A percentile compares a stretch with the other conserved stretches of the same genome.
Evolutionary conservation across 2,797 vertebrate species (phyloP).

Genomic region (Fratercula arctica): DNA sequence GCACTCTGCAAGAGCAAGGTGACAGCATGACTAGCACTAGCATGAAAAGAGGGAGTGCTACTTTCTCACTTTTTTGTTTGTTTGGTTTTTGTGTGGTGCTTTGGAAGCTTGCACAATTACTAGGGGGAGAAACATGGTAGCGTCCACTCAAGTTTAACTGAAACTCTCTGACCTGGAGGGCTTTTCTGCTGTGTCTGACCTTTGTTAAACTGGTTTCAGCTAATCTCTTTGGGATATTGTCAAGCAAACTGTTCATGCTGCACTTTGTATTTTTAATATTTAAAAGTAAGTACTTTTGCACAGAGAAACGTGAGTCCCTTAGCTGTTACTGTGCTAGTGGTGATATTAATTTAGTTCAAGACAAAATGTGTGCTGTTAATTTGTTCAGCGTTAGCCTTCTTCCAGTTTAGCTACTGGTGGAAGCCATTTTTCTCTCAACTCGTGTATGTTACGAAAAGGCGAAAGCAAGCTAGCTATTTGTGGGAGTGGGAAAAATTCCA

Average conservation of each 20-base stretch:
- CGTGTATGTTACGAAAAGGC: background rate
- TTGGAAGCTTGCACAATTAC: background rate
- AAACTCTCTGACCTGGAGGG: background rate
- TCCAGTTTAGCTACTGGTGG: background rate
- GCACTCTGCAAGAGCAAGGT: background rate
- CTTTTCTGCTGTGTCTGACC: background rate
- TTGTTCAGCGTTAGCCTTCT: background rate
- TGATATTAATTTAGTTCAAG: background rate
- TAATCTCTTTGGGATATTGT: background rate
- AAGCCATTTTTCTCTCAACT: background rate
- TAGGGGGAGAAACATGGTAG: background rate
- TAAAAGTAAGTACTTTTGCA: background rate
- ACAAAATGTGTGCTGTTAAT: background rate
- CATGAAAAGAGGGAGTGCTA: background rate
- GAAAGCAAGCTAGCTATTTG: background rate
- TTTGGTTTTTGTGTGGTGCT: background rate
- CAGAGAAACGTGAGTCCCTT: background rate
- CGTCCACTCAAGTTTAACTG: background rate
- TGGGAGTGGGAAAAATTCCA: background rate
- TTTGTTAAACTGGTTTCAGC: background rate
- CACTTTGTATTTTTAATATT: conserved; percentile 32
- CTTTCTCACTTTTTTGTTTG: background rate
- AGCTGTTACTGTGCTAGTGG: background rate
- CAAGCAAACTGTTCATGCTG: background rate
- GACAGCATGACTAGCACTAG: background rate